Percentiles rank a stretch among this genome's conserved stretches.
These are phyloP conservation scores for Drosophila pseudoananassae DNA, from an alignment of 1,140 invertebrate species.

Conservation along the genomic window DNA sequence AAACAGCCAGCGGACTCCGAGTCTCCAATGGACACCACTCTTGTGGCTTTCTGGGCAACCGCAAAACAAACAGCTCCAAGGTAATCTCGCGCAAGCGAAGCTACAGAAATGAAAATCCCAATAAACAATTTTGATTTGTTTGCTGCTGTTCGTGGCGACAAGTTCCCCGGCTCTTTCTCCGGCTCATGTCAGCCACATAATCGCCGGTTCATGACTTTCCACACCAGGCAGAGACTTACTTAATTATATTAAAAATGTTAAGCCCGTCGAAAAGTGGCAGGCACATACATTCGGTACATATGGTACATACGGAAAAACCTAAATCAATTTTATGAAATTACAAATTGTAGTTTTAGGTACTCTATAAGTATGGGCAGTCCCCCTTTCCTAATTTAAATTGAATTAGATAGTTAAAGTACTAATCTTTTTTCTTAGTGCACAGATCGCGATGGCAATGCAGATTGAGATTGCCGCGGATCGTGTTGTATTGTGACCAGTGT, in stretches of 20 bases:
- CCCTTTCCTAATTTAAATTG: neutral
- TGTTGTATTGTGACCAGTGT: constrained; percentile 40
- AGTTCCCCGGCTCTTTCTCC: constrained; percentile 29
- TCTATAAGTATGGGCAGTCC: too few relatives aligned
- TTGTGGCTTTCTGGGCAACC: constrained; percentile 53
- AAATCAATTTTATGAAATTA: too few relatives aligned
- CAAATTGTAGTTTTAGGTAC: too few relatives aligned
- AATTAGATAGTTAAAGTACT: fast-evolving
- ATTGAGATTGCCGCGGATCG: constrained; percentile 44
- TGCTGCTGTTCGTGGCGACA: constrained; percentile 19
- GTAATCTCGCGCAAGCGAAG: constrained; percentile 9
- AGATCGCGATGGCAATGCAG: constrained; percentile 13
- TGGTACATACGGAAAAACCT: neutral
- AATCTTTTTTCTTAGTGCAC: constrained; percentile 10
- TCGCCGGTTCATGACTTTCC: constrained; percentile 45
- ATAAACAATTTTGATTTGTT: constrained; percentile 64
- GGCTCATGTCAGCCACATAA: constrained; percentile 18
- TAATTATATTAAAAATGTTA: constrained; percentile 65
- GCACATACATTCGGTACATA: constrained; percentile 7
- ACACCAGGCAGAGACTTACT: constrained; percentile 48
- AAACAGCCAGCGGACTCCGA: constrained; percentile 14
- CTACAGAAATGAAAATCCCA: constrained; percentile 53
- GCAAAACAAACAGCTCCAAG: constrained; percentile 41
- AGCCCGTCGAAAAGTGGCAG: constrained; percentile 33
- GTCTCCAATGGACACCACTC: constrained; percentile 38